These are phyloP conservation scores for Eonycteris spelaea DNA, from an alignment of 2,113 vertebrate species.

Conservation along the genomic window DNA sequence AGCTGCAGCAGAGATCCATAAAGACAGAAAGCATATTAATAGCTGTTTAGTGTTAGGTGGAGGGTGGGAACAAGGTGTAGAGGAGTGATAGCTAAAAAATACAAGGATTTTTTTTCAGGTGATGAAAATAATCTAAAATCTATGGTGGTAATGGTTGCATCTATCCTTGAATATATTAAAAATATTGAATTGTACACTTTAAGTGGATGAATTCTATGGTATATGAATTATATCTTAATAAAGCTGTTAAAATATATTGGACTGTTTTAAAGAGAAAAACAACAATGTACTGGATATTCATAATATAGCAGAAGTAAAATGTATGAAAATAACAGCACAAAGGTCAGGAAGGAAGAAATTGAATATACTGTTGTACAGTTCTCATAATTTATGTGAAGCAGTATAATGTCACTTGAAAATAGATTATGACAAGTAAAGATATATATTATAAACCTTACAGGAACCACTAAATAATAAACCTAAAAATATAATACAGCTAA, in stretches of 20 bases:
- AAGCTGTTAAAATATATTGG: background rate
- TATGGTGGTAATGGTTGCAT: background rate
- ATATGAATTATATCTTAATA: background rate
- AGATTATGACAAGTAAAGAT: background rate
- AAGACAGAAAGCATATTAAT: background rate
- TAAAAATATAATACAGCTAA: background rate
- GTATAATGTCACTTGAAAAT: background rate
- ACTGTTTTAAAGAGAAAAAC: background rate
- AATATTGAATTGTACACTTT: background rate
- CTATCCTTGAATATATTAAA: background rate
- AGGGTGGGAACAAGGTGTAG: too few species aligned
- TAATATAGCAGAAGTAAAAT: background rate
- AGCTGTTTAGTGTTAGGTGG: background rate
- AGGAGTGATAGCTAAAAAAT: background rate
- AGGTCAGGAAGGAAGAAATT: background rate
- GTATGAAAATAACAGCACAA: background rate
- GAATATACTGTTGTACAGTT: background rate
- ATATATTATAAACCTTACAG: background rate
- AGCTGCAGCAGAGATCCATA: background rate
- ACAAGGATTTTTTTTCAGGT: background rate
- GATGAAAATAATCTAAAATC: background rate
- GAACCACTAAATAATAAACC: background rate
- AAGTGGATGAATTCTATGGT: background rate
- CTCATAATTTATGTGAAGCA: background rate
- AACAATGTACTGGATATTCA: background rate